Conservation (phyloP, 92 coral and sea anemone species). For the Metridium senile region DNA sequence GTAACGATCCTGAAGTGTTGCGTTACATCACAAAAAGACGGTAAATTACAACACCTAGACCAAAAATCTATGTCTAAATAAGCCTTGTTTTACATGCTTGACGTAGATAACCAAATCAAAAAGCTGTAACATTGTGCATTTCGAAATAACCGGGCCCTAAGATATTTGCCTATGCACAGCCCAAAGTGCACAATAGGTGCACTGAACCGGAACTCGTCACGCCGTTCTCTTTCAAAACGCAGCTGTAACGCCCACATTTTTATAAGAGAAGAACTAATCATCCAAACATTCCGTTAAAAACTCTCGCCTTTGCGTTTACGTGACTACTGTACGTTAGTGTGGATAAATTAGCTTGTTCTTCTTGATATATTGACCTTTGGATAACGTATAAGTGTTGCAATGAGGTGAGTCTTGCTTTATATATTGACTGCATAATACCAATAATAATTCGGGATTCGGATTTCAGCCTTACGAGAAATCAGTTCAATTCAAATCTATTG, state of each 20-base stretch:
- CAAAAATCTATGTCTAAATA: too few relatives aligned
- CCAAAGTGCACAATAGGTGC: neutral
- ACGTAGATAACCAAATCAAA: too few relatives aligned
- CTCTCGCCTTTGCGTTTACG: neutral
- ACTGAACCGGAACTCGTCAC: constrained; percentile 23
- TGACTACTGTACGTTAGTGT: neutral
- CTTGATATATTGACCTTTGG: neutral
- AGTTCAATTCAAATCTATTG: too few relatives aligned
- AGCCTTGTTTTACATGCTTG: too few relatives aligned
- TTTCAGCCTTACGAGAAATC: too few relatives aligned
- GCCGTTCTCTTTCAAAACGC: neutral
- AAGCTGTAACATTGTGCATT: neutral
- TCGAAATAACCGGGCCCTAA: neutral
- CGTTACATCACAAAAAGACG: too few relatives aligned
- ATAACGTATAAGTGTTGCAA: neutral
- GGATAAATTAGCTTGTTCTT: neutral
- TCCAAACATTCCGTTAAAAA: neutral
- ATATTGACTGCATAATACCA: neutral
- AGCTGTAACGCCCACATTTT: constrained; percentile 27
- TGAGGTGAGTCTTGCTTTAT: constrained; percentile 13
- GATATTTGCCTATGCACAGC: neutral
- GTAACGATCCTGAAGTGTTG: too few relatives aligned
- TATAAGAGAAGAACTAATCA: neutral
- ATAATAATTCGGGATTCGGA: too few relatives aligned
- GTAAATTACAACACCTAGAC: too few relatives aligned